phyloP scores from a whole-genome alignment of 2,888 invertebrate species.

The Spisula subtruncata region DNA sequence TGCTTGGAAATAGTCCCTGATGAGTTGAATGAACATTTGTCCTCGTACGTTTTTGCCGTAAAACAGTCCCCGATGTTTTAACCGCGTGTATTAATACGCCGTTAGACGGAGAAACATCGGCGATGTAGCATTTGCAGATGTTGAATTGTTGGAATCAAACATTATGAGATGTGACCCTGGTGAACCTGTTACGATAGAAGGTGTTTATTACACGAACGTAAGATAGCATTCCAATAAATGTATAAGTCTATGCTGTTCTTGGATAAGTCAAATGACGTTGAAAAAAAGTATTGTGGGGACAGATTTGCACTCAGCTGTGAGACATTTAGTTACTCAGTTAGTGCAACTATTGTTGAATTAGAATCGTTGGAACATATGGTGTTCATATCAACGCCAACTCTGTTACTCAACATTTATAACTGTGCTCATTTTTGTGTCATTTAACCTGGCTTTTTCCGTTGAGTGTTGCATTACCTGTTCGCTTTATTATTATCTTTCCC shows the following conservation, averaged over 20 bases:
- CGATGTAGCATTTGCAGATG: not conserved
- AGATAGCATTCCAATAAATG: not conserved
- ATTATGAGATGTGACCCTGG: not conserved
- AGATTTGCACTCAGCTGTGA: not conserved
- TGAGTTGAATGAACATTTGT: not conserved
- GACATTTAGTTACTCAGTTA: not conserved
- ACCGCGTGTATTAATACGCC: slow-evolving; percentile 3
- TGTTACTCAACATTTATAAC: not conserved
- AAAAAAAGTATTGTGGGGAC: not conserved
- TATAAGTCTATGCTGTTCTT: not conserved
- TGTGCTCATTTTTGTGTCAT: no score
- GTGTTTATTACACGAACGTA: not conserved
- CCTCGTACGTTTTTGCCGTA: not conserved
- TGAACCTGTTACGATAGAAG: not conserved
- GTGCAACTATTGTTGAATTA: not conserved
- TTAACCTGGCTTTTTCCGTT: no score
- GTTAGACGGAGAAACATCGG: not conserved
- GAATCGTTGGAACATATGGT: not conserved
- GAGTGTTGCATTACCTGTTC: no score
- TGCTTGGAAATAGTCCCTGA: slow-evolving; percentile 8
- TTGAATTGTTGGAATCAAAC: not conserved
- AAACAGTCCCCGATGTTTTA: not conserved
- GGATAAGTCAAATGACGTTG: not conserved
- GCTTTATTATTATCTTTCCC: no score
- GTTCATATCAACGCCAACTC: not conserved